phyloP scores from a whole-genome alignment of 1,140 invertebrate genomes.

The Heliconius himera region DNA sequence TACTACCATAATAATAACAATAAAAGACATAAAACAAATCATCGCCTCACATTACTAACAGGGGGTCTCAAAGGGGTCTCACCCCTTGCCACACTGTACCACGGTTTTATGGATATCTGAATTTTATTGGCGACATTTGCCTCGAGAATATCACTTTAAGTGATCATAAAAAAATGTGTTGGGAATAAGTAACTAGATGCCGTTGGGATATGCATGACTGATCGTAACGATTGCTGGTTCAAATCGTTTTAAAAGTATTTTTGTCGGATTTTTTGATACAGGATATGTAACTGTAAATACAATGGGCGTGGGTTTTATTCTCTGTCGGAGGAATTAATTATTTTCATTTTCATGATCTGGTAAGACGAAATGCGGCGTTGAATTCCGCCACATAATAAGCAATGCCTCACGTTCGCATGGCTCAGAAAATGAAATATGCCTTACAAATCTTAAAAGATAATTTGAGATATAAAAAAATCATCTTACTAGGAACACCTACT shows the following conservation, averaged over 20 bases:
- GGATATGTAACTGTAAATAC: not conserved
- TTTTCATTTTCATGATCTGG: too few species aligned
- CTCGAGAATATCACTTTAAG: slow-evolving; percentile 35
- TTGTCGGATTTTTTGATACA: not conserved
- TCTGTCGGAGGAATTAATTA: too few species aligned
- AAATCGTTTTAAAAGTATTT: not conserved
- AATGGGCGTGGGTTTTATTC: too few species aligned
- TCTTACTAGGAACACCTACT: too few species aligned
- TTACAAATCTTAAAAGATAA: not conserved
- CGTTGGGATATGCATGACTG: not conserved
- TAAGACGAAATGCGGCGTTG: too few species aligned
- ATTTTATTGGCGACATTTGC: slow-evolving; percentile 44
- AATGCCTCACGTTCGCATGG: too few species aligned
- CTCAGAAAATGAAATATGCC: too few species aligned
- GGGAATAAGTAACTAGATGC: slow-evolving; percentile 32
- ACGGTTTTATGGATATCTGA: slow-evolving; percentile 34
- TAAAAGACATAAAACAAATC: slow-evolving; percentile 35
- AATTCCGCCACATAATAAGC: too few species aligned
- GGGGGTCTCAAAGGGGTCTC: slow-evolving; percentile 8
- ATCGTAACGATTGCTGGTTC: not conserved
- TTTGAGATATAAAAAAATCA: too few species aligned
- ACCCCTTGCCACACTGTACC: slow-evolving; percentile 20
- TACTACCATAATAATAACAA: slow-evolving; percentile 26
- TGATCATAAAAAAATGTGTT: slow-evolving; percentile 28
- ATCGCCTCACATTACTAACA: slow-evolving; percentile 9